Percentiles rank a stretch among this genome's conserved stretches.
phyloP scores from a whole-genome alignment of 2,888 invertebrate genomes.

The Nebria salina region DNA sequence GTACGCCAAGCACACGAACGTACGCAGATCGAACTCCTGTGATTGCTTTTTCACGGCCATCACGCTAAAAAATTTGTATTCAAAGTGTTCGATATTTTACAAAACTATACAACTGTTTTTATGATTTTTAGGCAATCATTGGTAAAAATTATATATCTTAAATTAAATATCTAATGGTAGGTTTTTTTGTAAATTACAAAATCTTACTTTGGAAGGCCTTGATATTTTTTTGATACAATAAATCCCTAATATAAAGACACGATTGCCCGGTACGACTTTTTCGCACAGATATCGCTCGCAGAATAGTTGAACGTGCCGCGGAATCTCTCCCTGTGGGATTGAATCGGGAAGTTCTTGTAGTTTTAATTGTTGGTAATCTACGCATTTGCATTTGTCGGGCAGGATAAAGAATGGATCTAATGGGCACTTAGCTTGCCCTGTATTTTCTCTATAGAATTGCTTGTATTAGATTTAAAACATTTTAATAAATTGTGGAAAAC shows the following conservation, averaged over 20 bases:
- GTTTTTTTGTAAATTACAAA: no score
- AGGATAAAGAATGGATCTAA: constrained; percentile 98
- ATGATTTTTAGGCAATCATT: no score
- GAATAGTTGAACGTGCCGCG: constrained; percentile 93
- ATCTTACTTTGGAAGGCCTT: constrained; percentile 67
- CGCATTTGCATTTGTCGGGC: constrained; percentile 96
- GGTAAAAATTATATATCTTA: no score
- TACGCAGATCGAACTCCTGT: constrained; percentile 96
- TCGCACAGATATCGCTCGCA: constrained; percentile 95
- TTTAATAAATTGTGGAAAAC: constrained; percentile 28
- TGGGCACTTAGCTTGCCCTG: constrained; percentile 92
- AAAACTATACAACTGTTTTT: background rate
- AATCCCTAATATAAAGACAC: constrained; percentile 92
- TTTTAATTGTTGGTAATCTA: constrained; percentile 98
- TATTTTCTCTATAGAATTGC: constrained; percentile 78
- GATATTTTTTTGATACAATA: constrained; percentile 93
- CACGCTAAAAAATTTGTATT: constrained; percentile 63
- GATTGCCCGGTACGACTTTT: constrained; percentile 94
- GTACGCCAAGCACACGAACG: constrained; percentile 91
- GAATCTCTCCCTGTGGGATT: constrained; percentile 97
- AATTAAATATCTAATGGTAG: no score
- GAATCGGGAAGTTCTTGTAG: constrained; percentile 95
- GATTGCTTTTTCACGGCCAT: constrained; percentile 78
- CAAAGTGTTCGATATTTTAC: constrained; percentile 17
- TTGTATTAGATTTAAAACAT: constrained; percentile 26